Percentiles rank a stretch among this genome's conserved stretches.
phyloP scores from a whole-genome alignment of 2,797 vertebrate genomes.

The Columba guinea region DNA sequence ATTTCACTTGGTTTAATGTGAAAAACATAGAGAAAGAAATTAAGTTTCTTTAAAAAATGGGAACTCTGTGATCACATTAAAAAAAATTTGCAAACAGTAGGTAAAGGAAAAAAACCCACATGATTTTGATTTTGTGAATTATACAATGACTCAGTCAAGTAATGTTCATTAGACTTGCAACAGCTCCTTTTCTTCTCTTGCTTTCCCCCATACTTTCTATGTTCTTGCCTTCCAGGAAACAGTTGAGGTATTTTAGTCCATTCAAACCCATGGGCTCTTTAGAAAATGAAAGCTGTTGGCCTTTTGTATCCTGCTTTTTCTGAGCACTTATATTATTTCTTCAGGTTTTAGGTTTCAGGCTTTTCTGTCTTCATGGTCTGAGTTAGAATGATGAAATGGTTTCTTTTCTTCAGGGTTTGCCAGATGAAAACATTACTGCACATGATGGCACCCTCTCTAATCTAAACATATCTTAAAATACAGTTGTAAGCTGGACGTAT shows the following conservation, averaged over 20 bases:
- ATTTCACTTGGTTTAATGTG: neutral
- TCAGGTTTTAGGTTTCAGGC: neutral
- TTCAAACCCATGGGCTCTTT: neutral
- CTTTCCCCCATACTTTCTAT: neutral
- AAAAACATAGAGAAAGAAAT: constrained; percentile 21
- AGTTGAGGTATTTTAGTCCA: neutral
- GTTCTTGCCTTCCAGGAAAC: constrained; percentile 3
- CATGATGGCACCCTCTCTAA: neutral
- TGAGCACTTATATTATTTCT: neutral
- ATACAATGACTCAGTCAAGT: neutral
- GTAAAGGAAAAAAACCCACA: neutral
- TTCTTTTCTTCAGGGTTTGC: neutral
- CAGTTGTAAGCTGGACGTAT: rapidly evolving
- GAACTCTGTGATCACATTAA: neutral
- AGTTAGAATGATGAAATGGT: neutral
- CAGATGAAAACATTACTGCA: neutral
- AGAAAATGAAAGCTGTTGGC: neutral
- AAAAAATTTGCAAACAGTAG: neutral
- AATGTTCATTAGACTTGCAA: neutral
- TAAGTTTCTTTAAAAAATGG: neutral
- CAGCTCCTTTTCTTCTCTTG: neutral
- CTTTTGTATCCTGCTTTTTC: neutral
- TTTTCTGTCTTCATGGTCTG: neutral
- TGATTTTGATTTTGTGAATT: constrained; percentile 41
- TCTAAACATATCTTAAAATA: neutral